Evolutionary conservation across 2,888 invertebrate species (phyloP), one percentile per base, ranked within the genome.

Genomic region (Antitype chi): DNA sequence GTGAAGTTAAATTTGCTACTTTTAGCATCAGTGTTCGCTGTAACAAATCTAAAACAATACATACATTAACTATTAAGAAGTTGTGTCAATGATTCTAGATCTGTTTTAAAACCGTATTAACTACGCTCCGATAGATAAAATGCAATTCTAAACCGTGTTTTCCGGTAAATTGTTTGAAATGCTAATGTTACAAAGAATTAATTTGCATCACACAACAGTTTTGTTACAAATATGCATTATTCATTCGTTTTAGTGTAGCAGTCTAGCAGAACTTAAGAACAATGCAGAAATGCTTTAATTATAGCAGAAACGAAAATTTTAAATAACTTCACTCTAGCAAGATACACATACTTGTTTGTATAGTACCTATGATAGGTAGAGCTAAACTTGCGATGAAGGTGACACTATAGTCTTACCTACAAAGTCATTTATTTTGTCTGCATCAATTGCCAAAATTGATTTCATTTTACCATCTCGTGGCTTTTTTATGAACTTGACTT

Each of bases 201-300:
- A 66, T 81, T 82, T 66, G 52, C 64, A 76, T 81, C 53, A 73
- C n/a, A 70, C 53, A 68, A 38, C n/a, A 67, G 23, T 57, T 63
- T 64, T 73, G n/a, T 67, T 73, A 66, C 11, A 62, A 79, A 59
- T 71, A 82, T 73, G 47, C n/a, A 83, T 72, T 73, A 78, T 84
- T 66, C 82, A 76, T 55, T 20, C 25, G 52, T 72, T 55, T 38
- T 69, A 49, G 32, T 66, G 20, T 43, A 47, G 13, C 49, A 32
- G 69, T 70, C 66, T 82, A 52, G 25, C 57, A 63, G 32, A 68
- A 57, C 43, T 68, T 66, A 55, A 74, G 62, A 62, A 79, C 49
- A 74, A 66, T 59, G 20, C 55, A 52, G 28, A 20, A 20, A 47
- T 53, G 32, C 1, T 66, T 53, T 25, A 66, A 52, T 17, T 60